Conservation (phyloP, 2,888 invertebrate species). For the Phaedon cochleariae region DNA sequence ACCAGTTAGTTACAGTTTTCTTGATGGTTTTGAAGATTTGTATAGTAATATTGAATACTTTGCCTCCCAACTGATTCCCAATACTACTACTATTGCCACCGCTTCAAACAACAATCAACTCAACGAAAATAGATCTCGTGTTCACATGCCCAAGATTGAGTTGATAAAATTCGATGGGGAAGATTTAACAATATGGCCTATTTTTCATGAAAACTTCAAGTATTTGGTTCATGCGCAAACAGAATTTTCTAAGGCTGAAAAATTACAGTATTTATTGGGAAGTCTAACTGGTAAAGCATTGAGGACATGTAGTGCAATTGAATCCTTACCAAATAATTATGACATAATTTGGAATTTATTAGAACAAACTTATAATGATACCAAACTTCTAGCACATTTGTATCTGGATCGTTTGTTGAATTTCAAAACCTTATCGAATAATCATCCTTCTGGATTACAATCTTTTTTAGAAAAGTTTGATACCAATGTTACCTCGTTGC, state of each 20-base stretch:
- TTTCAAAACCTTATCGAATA: too few species aligned
- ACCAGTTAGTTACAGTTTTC: constrained; percentile 6
- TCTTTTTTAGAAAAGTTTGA: too few species aligned
- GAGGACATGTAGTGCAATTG: constrained; percentile 16
- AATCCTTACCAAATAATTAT: background rate
- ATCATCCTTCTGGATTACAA: too few species aligned
- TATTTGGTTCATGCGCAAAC: constrained; percentile 16
- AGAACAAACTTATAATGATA: too few species aligned
- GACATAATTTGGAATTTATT: background rate
- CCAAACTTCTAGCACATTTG: too few species aligned
- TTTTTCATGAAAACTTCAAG: constrained; percentile 28
- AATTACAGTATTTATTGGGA: constrained; percentile 21
- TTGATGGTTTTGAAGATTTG: constrained; percentile 14
- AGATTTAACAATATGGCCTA: constrained; percentile 19
- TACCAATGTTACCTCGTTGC: background rate
- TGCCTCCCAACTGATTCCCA: background rate
- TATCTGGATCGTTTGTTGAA: too few species aligned
- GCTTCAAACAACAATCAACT: background rate
- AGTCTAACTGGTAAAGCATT: constrained; percentile 15
- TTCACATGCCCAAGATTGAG: constrained; percentile 21
- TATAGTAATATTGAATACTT: constrained; percentile 14
- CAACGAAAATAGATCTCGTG: background rate
- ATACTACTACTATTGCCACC: background rate
- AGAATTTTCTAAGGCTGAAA: constrained; percentile 23
- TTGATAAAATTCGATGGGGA: constrained; percentile 20